A percentile compares a stretch with the other conserved stretches of the same genome.
These are phyloP conservation scores for Turritopsis rubra DNA, from an alignment of 30 jellyfish, hydroid and myxozoan species.

Conservation along the genomic window DNA sequence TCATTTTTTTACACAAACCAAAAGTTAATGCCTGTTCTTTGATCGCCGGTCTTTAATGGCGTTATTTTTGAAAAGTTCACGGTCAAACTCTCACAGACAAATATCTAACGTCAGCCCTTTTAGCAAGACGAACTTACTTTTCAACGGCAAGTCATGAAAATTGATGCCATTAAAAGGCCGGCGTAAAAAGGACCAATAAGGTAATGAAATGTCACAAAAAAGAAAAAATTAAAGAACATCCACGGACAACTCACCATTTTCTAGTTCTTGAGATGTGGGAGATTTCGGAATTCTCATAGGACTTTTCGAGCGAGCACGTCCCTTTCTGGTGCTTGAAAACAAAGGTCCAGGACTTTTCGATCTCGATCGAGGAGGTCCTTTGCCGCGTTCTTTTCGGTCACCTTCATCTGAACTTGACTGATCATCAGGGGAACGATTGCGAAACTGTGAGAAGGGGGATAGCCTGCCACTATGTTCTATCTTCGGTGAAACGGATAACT, in stretches of 20 bases:
- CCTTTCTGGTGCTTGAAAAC: slow-evolving; percentile 18
- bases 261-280: slow-evolving; percentile 1
- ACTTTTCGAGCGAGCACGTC: slow-evolving; percentile 42
- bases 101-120: too few species aligned
- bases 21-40: too few species aligned
- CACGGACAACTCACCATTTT: neutral
- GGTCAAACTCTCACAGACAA: too few species aligned
- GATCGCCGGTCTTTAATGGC: too few species aligned
- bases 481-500: neutral
- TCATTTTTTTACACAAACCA: too few species aligned
- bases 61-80: too few species aligned
- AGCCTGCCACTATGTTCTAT: slow-evolving; percentile 5
- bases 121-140: too few species aligned
- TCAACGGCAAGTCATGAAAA: too few species aligned
- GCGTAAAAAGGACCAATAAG: too few species aligned
- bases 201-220: neutral
- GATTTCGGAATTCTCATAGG: slow-evolving; percentile 21
- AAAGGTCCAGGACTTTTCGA: slow-evolving; percentile 24
- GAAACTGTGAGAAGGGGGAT: slow-evolving; percentile 9
- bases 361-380: neutral
- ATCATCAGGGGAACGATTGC: neutral
- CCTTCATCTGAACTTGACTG: slow-evolving; percentile 36
- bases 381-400: neutral
- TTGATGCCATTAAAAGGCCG: too few species aligned
- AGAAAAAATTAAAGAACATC: neutral